Conservation (phyloP, 2,797 vertebrate genomes). For the Acrocephalus scirpaceus region DNA sequence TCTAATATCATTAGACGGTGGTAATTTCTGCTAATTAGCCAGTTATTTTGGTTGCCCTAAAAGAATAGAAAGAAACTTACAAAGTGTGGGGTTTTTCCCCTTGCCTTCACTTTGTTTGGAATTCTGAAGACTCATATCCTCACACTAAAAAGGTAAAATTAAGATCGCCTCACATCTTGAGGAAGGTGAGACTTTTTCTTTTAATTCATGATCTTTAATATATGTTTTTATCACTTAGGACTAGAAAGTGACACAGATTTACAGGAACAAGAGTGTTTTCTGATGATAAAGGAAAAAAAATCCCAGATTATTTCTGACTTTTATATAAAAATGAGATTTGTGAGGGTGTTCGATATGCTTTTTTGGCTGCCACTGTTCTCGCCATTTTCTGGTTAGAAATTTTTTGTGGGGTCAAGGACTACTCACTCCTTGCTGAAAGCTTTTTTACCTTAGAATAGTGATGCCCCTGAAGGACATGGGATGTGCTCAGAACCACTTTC, state of each 20-base stretch:
- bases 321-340: neutral
- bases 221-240: neutral
- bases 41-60: neutral
- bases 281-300: neutral
- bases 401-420: neutral
- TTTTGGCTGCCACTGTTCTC: neutral
- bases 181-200: neutral
- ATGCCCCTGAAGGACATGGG: neutral
- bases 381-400: neutral
- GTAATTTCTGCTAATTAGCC: neutral
- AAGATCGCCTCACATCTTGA: neutral
- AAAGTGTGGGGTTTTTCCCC: neutral
- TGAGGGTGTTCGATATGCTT: neutral
- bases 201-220: neutral
- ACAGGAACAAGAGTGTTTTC: neutral
- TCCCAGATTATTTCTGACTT: neutral
- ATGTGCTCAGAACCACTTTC: neutral
- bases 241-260: neutral
- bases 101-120: neutral
- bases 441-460: neutral
- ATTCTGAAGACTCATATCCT: neutral
- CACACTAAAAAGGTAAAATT: neutral
- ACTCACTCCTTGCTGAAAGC: neutral
- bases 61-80: neutral
- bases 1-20: neutral